Conservation (phyloP, 2,797 vertebrate genomes). For the Crenuchus spilurus region DNA sequence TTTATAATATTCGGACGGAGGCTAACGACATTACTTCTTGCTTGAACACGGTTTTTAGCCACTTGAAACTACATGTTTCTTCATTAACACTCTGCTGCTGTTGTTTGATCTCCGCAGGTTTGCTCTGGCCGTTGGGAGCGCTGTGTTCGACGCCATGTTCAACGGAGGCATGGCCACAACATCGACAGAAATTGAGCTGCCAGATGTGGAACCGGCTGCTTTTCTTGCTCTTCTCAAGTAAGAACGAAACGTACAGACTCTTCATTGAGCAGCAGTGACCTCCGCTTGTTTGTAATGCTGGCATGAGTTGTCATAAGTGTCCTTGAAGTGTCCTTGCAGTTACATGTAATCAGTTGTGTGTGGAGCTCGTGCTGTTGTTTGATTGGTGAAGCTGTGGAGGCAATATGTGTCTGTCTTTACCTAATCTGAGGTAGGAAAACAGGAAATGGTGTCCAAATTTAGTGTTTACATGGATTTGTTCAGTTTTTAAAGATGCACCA, state of each 20-base stretch:
- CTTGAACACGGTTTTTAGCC: not conserved
- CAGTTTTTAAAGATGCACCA: too few species aligned
- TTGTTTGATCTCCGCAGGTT: constrained; percentile 72
- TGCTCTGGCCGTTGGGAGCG: constrained; percentile 87
- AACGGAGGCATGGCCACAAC: constrained; percentile 91
- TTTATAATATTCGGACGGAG: constrained; percentile 4
- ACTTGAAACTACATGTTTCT: constrained; percentile 3
- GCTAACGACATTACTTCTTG: not conserved
- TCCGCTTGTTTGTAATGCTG: constrained; percentile 15
- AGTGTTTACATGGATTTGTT: too few species aligned
- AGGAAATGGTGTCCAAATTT: too few species aligned
- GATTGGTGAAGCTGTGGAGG: too few species aligned
- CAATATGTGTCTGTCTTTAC: too few species aligned
- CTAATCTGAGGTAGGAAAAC: too few species aligned
- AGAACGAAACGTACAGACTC: constrained; percentile 58
- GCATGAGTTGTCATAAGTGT: constrained; percentile 18
- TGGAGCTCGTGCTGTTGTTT: too few species aligned
- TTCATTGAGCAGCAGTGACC: not conserved
- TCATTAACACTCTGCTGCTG: constrained; percentile 31
- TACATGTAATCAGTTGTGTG: not conserved
- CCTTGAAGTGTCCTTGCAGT: constrained; percentile 49
- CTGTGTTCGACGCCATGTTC: constrained; percentile 90
- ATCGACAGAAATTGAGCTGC: constrained; percentile 87
- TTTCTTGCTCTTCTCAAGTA: constrained; percentile 89
- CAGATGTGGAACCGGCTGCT: constrained; percentile 87